These are phyloP conservation scores for Oscheius sp. DNA, from an alignment of 2,888 invertebrate species.

Conservation along the genomic window DNA sequence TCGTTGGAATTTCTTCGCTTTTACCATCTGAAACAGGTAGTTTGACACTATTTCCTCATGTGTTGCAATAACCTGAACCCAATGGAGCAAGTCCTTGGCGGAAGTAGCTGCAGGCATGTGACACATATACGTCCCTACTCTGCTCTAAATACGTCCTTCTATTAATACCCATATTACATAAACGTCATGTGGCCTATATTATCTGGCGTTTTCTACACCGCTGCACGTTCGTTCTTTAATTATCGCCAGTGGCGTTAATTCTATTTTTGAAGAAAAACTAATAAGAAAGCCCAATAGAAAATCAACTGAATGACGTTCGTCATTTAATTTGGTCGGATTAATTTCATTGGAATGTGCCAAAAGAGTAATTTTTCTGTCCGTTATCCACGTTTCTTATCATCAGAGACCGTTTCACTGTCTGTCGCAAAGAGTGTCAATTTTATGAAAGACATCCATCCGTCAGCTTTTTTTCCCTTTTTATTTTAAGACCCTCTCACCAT, in stretches of 20 bases:
- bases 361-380: too few relatives aligned
- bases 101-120: slow-evolving; percentile 61
- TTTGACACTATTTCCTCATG: neutral
- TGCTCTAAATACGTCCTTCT: slow-evolving; percentile 35
- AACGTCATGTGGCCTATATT: neutral
- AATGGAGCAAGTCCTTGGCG: slow-evolving; percentile 53
- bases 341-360: too few relatives aligned
- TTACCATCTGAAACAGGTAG: slow-evolving; percentile 35
- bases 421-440: too few relatives aligned
- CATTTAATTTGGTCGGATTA: too few relatives aligned
- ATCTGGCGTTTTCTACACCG: too few relatives aligned
- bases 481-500: slow-evolving; percentile 34
- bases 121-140: slow-evolving; percentile 54
- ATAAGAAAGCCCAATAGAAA: too few relatives aligned
- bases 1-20: slow-evolving; percentile 48
- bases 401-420: too few relatives aligned
- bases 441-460: neutral
- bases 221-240: too few relatives aligned
- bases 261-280: too few relatives aligned
- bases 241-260: too few relatives aligned
- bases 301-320: too few relatives aligned
- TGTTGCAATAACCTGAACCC: slow-evolving; percentile 47
- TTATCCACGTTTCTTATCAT: too few relatives aligned
- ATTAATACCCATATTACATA: neutral
- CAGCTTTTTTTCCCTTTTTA: neutral